Base-by-base conservation (phyloP, 2,888 invertebrate genomes). In the Xylophagus ater region DNA sequence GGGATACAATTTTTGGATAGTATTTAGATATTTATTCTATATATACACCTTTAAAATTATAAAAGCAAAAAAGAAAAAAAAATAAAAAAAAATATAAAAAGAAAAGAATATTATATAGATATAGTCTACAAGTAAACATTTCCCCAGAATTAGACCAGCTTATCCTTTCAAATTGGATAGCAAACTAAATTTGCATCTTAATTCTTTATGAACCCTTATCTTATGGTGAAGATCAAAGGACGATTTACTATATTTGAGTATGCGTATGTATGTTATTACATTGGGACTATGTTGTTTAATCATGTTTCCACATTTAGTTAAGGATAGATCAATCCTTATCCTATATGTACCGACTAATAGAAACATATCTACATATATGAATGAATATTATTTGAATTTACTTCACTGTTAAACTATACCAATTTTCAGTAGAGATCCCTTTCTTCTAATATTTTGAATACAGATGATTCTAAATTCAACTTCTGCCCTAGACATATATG, bases 181-280 rank as follows among this genome's bases (percentile, higher is more conserved):
- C 41, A 44, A 44, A 44, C 44, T 44, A 44, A 44, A 44, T 44
- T 44, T 44, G 41, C 44, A 44, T 44, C 44, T 44, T 44, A 44
- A 44, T 44, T 41, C 44, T 31, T 41, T 41, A 39, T 44, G 44
- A 41, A 41, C 44, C 44, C 44, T 44, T 41, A 44, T 44, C 44
- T 38, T 41, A 39, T 33, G 33, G 38, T 14, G 26, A 34, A 44
- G 44, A 44, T 44, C 44, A 44, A 44, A 44, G 44, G 36, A 41
- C 32, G 41, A 34, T 39, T 44, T 44, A n/a, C n/a, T 39, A 38
- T 37, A 36, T 41, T 38, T 39, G 41, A 41, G 44, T 44, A 34
- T 34, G 37, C 32, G 18, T 32, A 13, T 33, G 31, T 17, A n/a
- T n/a, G n/a, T n/a, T n/a, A n/a, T n/a, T 38, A 37, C 34, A 34